Percentiles rank a stretch among this genome's conserved stretches.
These are phyloP conservation scores for Hycleus phaleratus DNA, from an alignment of 1,140 invertebrate genomes.

Conservation along the genomic window DNA sequence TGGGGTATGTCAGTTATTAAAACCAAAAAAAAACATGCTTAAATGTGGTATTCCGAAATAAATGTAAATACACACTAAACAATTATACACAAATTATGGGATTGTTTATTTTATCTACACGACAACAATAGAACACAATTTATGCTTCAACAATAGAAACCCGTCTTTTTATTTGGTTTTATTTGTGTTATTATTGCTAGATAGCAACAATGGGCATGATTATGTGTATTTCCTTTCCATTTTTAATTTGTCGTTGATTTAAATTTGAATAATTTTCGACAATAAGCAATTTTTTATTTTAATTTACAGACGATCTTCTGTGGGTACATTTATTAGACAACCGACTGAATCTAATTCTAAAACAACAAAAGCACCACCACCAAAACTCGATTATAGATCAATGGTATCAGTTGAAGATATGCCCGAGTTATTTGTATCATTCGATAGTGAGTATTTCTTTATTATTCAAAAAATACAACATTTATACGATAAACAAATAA, in stretches of 20 bases:
- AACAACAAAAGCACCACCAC: constrained; percentile 48
- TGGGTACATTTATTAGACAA: constrained; percentile 67
- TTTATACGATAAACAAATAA: neutral
- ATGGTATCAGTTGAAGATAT: constrained; percentile 92
- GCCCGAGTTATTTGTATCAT: constrained; percentile 86
- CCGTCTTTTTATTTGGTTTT: neutral
- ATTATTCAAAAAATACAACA: neutral
- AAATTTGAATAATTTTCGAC: neutral
- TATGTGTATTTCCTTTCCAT: too few species aligned
- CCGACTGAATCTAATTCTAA: constrained; percentile 51
- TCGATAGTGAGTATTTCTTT: constrained; percentile 74
- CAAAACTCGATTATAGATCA: constrained; percentile 78
- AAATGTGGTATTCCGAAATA: too few species aligned
- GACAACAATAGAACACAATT: neutral
- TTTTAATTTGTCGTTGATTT: neutral
- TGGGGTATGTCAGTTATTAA: constrained; percentile 37
- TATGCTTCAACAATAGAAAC: neutral
- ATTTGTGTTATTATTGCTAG: neutral
- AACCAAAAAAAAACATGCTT: neutral
- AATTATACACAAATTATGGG: neutral
- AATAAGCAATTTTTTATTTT: neutral
- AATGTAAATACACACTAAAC: neutral
- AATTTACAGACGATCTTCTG: constrained; percentile 62
- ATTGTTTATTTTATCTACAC: too few species aligned
- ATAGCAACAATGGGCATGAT: too few species aligned